Conservation (phyloP, 2,113 vertebrate species). For the Thamnophis sirtalis region DNA sequence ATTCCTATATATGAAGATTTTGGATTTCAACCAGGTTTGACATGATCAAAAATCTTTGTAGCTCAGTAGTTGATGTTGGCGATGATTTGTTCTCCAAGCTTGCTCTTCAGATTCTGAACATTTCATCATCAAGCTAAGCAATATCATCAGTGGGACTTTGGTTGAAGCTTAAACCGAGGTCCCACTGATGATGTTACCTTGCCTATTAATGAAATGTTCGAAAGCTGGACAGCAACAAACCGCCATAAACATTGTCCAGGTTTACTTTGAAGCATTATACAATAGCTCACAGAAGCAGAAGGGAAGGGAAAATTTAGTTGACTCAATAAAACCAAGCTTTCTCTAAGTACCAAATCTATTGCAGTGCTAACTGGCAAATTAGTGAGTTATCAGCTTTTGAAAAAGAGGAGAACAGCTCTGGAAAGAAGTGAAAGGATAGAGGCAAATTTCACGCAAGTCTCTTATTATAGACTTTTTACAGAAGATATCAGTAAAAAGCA, state of each 20-base stretch:
- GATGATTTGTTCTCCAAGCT: no score
- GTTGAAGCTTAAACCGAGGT: no score
- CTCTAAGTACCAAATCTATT: not conserved
- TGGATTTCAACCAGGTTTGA: not conserved
- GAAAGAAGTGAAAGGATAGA: slow-evolving; percentile 14
- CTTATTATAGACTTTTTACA: slow-evolving; percentile 2
- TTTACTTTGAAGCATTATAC: not conserved
- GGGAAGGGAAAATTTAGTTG: not conserved
- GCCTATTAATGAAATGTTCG: not conserved
- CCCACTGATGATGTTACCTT: no score
- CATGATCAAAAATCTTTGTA: no score
- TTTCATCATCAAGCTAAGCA: no score
- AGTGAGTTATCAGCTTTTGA: slow-evolving; percentile 6
- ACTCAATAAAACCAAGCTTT: not conserved
- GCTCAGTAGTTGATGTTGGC: no score
- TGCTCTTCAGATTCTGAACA: no score
- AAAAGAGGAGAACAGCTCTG: not conserved
- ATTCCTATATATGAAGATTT: not conserved
- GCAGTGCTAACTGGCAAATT: slow-evolving; percentile 16
- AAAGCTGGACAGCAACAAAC: not conserved
- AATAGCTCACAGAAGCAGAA: not conserved
- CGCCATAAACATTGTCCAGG: not conserved
- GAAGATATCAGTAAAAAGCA: not conserved
- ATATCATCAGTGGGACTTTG: no score
- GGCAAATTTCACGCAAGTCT: not conserved